Evolutionary conservation across 2,888 invertebrate species (phyloP).

Genomic region (Tridacna crocea): DNA sequence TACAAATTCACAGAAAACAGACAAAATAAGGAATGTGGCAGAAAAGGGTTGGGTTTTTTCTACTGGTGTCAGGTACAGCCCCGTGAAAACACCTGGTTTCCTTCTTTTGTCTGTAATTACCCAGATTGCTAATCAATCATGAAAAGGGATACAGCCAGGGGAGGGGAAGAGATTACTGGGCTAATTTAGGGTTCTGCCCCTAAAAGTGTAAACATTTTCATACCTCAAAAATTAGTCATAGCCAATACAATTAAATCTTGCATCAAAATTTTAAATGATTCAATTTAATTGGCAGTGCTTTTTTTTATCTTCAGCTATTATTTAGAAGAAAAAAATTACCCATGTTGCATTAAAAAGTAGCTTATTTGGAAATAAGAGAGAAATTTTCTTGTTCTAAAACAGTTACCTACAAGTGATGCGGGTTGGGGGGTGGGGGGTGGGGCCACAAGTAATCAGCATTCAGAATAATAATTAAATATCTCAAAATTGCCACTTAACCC

Average conservation of each 20-base stretch:
- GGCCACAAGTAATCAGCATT: too few relatives aligned
- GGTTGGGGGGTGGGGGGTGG: too few relatives aligned
- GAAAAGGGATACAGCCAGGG: slow-evolving; percentile 3
- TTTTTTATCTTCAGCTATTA: not conserved
- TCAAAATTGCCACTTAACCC: too few relatives aligned
- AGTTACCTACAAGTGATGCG: too few relatives aligned
- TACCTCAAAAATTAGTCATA: too few relatives aligned
- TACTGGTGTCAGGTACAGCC: not conserved
- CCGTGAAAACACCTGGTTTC: not conserved
- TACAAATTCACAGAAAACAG: too few relatives aligned
- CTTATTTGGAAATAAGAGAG: too few relatives aligned
- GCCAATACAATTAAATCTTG: too few relatives aligned
- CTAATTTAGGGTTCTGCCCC: not conserved
- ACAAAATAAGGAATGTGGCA: too few relatives aligned
- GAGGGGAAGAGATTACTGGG: not conserved
- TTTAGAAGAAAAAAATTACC: not conserved
- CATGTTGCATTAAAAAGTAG: not conserved
- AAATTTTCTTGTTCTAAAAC: too few relatives aligned
- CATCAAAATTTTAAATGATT: not conserved
- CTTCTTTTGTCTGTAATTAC: not conserved
- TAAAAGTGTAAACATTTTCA: not conserved
- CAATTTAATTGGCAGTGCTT: not conserved
- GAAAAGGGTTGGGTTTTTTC: too few relatives aligned
- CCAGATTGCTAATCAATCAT: not conserved
- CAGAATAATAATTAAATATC: too few relatives aligned